These are phyloP conservation scores for Patella vulgata DNA, from an alignment of 1,140 invertebrate species.

Conservation along the genomic window DNA sequence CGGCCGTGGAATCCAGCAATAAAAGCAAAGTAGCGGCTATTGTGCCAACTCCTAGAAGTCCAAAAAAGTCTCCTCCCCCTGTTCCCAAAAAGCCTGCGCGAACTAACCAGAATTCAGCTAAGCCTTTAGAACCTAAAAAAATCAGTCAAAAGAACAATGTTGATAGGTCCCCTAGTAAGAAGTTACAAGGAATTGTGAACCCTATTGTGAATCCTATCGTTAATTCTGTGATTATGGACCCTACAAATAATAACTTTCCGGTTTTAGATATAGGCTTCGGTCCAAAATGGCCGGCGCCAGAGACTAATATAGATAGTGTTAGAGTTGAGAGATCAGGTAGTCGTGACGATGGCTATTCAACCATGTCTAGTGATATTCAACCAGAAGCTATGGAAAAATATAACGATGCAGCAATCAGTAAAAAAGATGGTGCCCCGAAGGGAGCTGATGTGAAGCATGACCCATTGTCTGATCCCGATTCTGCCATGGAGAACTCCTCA, in stretches of 20 bases:
- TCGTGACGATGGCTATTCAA: slow-evolving; percentile 87
- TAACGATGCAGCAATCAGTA: slow-evolving; percentile 24
- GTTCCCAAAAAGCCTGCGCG: slow-evolving; percentile 25
- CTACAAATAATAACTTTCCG: slow-evolving; percentile 2
- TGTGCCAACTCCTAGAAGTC: background rate
- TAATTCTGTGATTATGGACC: background rate
- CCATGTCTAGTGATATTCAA: slow-evolving; percentile 88
- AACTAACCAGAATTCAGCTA: too few relatives aligned
- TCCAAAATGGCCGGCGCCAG: slow-evolving; percentile 40
- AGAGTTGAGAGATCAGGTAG: slow-evolving; percentile 71
- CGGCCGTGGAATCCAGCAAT: too few relatives aligned
- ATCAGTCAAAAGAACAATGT: background rate
- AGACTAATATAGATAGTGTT: slow-evolving; percentile 50
- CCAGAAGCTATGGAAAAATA: slow-evolving; percentile 55
- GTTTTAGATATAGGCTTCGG: too few relatives aligned
- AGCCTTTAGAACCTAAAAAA: background rate
- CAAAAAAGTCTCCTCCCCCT: slow-evolving; percentile 25
- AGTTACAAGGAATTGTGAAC: slow-evolving; percentile 24
- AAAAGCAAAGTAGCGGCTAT: too few relatives aligned
- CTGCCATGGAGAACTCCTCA: slow-evolving; percentile 44
- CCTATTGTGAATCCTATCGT: too few relatives aligned
- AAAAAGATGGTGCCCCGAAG: background rate
- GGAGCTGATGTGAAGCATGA: background rate
- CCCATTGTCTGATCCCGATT: slow-evolving; percentile 32
- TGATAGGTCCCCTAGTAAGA: slow-evolving; percentile 2